Conservation (phyloP, 1,140 invertebrate species). For the Helicoverpa zea region DNA sequence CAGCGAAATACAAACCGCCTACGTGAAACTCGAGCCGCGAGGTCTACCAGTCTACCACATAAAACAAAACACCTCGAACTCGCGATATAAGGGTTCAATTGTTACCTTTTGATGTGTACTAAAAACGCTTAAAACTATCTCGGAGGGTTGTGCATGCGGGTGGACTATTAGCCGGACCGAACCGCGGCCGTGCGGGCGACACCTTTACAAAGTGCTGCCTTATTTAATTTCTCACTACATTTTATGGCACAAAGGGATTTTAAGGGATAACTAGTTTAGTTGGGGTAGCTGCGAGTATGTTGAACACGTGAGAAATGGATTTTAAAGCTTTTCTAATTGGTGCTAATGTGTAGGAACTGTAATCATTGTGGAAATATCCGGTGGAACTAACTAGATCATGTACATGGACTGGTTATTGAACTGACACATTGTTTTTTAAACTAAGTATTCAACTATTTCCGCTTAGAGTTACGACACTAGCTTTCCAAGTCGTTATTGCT, state of each 20-base stretch:
- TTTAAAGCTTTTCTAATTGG: not conserved
- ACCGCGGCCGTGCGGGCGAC: constrained; percentile 39
- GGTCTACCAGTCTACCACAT: constrained; percentile 1
- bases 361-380: not conserved
- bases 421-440: no score
- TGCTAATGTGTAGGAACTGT: constrained; percentile 1
- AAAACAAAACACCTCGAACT: constrained; percentile 40
- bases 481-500: no score
- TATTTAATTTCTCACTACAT: constrained; percentile 48
- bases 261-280: constrained; percentile 45
- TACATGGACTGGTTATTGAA: not conserved
- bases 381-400: not conserved
- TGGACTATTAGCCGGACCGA: constrained; percentile 32
- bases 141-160: constrained; percentile 45
- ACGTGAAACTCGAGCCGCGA: constrained; percentile 2
- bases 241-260: constrained; percentile 46
- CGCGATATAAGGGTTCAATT: constrained; percentile 46
- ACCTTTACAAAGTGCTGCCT: constrained; percentile 40
- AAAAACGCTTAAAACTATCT: constrained; percentile 51
- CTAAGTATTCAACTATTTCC: no score
- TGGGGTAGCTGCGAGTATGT: constrained; percentile 14
- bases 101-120: constrained; percentile 50
- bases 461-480: no score
- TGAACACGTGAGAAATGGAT: constrained; percentile 34
- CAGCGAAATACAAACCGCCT: not conserved